These are phyloP conservation scores for Tor tambroides DNA, from an alignment of 2,113 vertebrate genomes.

Conservation along the genomic window DNA sequence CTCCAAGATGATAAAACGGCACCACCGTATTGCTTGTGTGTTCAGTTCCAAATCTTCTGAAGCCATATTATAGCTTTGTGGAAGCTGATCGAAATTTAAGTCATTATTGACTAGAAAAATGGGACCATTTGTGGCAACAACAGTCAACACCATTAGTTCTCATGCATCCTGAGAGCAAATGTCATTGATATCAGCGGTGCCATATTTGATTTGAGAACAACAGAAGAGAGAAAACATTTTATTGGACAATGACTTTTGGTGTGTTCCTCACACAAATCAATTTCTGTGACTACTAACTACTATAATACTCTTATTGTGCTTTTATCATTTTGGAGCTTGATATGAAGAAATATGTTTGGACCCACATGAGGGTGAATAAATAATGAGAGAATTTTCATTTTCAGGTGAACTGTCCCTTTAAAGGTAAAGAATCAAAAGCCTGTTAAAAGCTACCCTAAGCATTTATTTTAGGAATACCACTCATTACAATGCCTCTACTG, in stretches of 20 bases:
- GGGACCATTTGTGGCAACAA: neutral
- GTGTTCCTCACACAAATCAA: neutral
- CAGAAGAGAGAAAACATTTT: neutral
- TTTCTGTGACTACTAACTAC: no score
- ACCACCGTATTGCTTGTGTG: no score
- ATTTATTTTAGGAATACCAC: constrained; percentile 1
- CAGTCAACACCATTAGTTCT: neutral
- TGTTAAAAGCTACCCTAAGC: neutral
- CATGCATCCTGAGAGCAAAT: neutral
- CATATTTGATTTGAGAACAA: neutral
- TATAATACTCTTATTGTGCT: neutral
- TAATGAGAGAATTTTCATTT: neutral
- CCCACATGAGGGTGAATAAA: neutral
- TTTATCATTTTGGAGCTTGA: neutral
- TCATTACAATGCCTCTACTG: neutral
- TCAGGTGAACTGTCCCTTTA: neutral
- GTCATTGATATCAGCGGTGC: neutral
- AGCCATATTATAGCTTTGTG: neutral
- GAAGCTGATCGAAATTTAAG: neutral
- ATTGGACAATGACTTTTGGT: neutral
- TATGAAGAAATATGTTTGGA: neutral
- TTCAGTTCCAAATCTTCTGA: neutral
- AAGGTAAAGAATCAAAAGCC: neutral
- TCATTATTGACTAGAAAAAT: neutral
- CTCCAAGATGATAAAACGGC: no score